Evolutionary conservation across 30 jellyfish, hydroid and myxozoan species (phyloP).

Genomic region (Turritopsis rubra): DNA sequence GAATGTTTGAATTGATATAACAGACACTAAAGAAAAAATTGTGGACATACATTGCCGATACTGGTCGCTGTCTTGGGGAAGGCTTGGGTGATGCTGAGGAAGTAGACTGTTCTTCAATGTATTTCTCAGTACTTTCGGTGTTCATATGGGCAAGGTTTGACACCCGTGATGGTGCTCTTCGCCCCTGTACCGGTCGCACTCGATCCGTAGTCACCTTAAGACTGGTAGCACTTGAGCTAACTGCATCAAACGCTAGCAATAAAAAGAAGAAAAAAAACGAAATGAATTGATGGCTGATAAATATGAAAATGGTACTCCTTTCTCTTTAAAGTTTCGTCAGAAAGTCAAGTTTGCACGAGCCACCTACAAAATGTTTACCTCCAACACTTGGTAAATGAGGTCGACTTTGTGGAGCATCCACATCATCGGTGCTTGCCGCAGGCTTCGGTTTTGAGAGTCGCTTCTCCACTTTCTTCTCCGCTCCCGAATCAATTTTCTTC

Average conservation of each 20-base stretch:
- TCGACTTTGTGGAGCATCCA: neutral
- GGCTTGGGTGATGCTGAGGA: neutral
- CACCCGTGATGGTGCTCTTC: slow-evolving; percentile 77
- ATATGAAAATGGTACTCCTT: too few species aligned
- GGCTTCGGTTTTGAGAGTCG: neutral
- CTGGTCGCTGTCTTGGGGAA: slow-evolving; percentile 24
- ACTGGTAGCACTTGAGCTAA: slow-evolving; percentile 19
- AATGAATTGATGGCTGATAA: too few species aligned
- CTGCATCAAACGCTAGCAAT: slow-evolving; percentile 20
- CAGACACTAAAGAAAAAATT: neutral
- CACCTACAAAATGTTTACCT: too few species aligned
- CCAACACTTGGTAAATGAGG: slow-evolving; percentile 9
- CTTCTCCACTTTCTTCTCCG: neutral
- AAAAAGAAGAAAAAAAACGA: neutral
- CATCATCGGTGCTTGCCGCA: slow-evolving; percentile 12
- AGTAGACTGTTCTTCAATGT: neutral
- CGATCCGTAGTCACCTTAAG: slow-evolving; percentile 45
- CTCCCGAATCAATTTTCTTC: slow-evolving; percentile 1
- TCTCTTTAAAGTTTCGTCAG: too few species aligned
- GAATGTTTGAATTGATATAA: too few species aligned
- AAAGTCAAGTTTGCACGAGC: too few species aligned
- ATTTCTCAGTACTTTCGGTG: slow-evolving; percentile 14
- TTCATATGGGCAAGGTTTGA: slow-evolving; percentile 72
- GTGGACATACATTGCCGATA: neutral
- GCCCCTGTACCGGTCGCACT: slow-evolving; percentile 63